Conservation (phyloP, 2,888 invertebrate species). For the Drosophila pseudotalamancana region DNA sequence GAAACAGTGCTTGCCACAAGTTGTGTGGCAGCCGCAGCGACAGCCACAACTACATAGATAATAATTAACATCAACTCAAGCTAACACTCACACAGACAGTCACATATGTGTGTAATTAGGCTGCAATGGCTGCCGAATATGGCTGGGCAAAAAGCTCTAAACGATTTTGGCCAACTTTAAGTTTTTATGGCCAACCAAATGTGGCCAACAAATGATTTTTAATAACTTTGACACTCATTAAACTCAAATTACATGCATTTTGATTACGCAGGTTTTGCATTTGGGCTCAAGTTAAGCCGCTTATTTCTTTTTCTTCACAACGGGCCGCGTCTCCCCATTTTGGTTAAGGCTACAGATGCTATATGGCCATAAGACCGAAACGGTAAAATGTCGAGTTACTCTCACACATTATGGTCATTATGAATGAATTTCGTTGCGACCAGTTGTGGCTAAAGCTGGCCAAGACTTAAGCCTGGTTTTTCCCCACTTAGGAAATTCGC, state of each 20-base stretch:
- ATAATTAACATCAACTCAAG: conserved; percentile 45
- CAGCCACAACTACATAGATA: conserved; percentile 30
- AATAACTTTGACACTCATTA: conserved; percentile 80
- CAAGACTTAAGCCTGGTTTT: conserved; percentile 13
- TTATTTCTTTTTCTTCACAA: conserved; percentile 68
- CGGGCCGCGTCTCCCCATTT: conserved; percentile 16
- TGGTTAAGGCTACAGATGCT: conserved; percentile 12
- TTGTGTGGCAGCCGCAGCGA: conserved; percentile 16
- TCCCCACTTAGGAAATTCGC: conserved; percentile 7
- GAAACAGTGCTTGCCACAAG: conserved; percentile 12
- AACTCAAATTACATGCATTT: conserved; percentile 79
- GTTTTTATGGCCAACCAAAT: conserved; percentile 50
- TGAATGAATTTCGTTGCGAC: conserved; percentile 35
- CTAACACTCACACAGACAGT: conserved; percentile 8
- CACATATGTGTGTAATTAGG: conserved; percentile 58
- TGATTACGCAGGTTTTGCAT: conserved; percentile 76
- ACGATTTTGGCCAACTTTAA: conserved; percentile 47
- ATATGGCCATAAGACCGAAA: conserved; percentile 45
- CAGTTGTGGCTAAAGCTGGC: conserved; percentile 29
- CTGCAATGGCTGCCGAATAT: conserved; percentile 69
- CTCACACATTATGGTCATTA: conserved; percentile 50
- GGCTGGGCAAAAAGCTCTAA: conserved; percentile 56
- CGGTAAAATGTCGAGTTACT: conserved; percentile 43
- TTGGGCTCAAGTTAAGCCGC: conserved; percentile 64
- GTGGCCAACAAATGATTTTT: conserved; percentile 72